Base-by-base conservation (phyloP, 2,797 vertebrate species). In the Hippoglossus hippoglossus region DNA sequence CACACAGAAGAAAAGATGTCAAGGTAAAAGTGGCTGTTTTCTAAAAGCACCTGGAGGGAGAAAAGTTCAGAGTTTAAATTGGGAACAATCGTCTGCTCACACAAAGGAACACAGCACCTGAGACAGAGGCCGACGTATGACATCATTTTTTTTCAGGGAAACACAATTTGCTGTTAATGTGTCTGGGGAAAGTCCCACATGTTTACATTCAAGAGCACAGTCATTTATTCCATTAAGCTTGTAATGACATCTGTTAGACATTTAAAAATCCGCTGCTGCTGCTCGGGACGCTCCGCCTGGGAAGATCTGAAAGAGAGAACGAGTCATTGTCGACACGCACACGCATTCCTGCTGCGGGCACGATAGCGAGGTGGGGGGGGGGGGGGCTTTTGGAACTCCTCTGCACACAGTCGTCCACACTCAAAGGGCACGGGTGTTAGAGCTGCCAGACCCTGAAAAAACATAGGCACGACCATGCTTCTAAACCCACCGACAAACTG, bases 261-360 rank as follows among this genome's bases (percentile, higher is more conserved):
- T 90, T 80, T 75, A 39, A 70, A 19, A 79, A 78, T 55, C 68
- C 49, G 8, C 53, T 7, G 64, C 19, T 21, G 39, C 56, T 21
- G 41, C 39, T 83, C 67, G 63, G 67, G 18, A 69, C 18, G 63
- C 44, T 34, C 63, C 31, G 58, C 53, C 63, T 59, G 57, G 34
- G 65, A 76, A 39, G 69, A 70, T 65, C 90, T 91, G 88, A 75
- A 89, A 91, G 71, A 87, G 21, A 39, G 39, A 80, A 63, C 41
- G 50, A 67, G 54, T 77, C 58, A 52, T 36, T 15, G 73, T 82
- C 51, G 75, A 39, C 63, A 51, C 47, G 34, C 46, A 49, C 5
- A n/a, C 16, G 15, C 44, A 46, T 19, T 46, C 44, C 15, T 16
- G 44, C 18, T 16, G 44, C 5, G 12, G 39, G 51, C 54, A 63